Percentiles rank a stretch among this genome's conserved stretches.
Conservation (phyloP, 2,797 vertebrate genomes). For the Kryptopterus vitreolus region DNA sequence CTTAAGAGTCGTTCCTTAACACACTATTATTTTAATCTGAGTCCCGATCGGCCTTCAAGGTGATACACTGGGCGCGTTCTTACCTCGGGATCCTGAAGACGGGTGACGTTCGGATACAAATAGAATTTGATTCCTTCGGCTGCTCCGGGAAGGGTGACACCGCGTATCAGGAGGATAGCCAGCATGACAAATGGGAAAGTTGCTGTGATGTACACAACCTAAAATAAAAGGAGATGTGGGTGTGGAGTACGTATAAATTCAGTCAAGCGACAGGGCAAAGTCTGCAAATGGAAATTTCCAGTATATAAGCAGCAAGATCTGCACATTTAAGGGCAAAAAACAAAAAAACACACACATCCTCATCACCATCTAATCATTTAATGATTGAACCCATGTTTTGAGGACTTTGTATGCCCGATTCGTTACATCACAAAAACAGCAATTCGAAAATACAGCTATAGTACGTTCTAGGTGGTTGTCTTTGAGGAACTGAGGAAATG, state of each 20-base stretch:
- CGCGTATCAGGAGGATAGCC: constrained; percentile 90
- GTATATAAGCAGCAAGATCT: neutral
- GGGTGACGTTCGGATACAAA: constrained; percentile 89
- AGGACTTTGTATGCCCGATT: neutral
- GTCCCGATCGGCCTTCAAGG: neutral
- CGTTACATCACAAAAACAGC: neutral
- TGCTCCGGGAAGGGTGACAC: constrained; percentile 93
- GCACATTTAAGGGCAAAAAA: neutral
- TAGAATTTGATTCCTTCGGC: constrained; percentile 94
- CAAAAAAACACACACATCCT: neutral
- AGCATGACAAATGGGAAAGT: constrained; percentile 98
- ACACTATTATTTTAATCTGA: neutral
- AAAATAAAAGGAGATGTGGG: constrained; percentile 8
- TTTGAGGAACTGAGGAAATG: constrained; percentile 6
- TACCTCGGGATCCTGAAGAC: constrained; percentile 94
- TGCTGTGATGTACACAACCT: constrained; percentile 98
- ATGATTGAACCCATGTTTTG: neutral
- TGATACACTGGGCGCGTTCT: constrained; percentile 38
- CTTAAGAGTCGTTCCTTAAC: neutral
- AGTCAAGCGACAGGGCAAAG: neutral
- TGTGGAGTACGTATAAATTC: neutral
- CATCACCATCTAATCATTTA: neutral
- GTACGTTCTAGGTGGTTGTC: constrained; percentile 32
- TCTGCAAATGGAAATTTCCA: neutral
- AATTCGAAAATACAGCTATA: constrained; percentile 42